A percentile compares a stretch with the other conserved stretches of the same genome.
phyloP scores from a whole-genome alignment of 2,113 vertebrate species.

The Melanotaenia duboulayi region DNA sequence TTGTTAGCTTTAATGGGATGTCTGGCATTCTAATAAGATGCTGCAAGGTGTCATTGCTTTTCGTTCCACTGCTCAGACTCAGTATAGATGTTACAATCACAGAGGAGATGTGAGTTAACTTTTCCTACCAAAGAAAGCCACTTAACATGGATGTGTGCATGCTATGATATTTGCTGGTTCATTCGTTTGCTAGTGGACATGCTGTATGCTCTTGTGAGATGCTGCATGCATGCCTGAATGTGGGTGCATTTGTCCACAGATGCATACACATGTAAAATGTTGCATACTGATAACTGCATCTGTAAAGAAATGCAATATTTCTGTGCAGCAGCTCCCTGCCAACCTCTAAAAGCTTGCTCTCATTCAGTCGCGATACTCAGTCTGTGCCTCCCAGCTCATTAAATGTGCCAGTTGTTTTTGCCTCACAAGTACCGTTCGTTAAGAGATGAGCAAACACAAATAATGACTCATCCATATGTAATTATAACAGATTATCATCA shows the following conservation, averaged over 20 bases:
- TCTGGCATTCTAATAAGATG: constrained; percentile 31
- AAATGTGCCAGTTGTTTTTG: constrained; percentile 29
- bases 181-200: constrained; percentile 56
- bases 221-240: neutral
- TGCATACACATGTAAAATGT: constrained; percentile 36
- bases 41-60: constrained; percentile 20
- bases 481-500: constrained; percentile 69
- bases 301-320: constrained; percentile 10
- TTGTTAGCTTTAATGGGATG: constrained; percentile 56
- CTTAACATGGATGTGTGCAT: constrained; percentile 54
- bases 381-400: constrained; percentile 59
- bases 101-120: constrained; percentile 43
- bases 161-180: constrained; percentile 55
- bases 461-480: constrained; percentile 58
- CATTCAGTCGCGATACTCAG: constrained; percentile 38
- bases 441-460: constrained; percentile 59
- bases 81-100: constrained; percentile 4
- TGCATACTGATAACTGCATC: neutral
- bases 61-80: constrained; percentile 3
- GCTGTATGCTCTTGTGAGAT: constrained; percentile 22
- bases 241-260: constrained; percentile 3
- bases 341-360: constrained; percentile 29
- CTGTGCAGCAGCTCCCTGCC: neutral
- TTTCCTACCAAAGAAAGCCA: constrained; percentile 38
- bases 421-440: constrained; percentile 35